Evolutionary conservation across 2,888 invertebrate genomes (phyloP).

Genomic region (Acrobasis suavella): DNA sequence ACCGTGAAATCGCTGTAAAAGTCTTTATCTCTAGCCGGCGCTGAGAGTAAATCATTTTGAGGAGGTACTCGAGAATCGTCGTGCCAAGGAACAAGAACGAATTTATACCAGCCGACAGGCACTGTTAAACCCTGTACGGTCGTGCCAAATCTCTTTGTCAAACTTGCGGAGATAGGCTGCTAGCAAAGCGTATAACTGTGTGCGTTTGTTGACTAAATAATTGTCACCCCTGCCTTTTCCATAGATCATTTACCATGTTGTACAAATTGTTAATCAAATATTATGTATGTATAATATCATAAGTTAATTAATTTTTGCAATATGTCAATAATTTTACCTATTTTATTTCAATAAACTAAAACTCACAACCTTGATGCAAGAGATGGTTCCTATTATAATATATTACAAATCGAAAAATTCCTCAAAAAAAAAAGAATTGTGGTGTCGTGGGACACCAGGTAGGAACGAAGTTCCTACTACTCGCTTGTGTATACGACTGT

Average conservation of each 20-base stretch:
- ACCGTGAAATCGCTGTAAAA: constrained; percentile 21
- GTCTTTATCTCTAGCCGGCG: constrained; percentile 18
- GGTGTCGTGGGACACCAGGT: no score
- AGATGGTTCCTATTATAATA: no score
- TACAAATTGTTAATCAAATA: background rate
- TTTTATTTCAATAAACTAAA: no score
- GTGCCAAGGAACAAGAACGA: constrained; percentile 18
- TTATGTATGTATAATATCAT: background rate
- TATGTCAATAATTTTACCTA: no score
- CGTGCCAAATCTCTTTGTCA: constrained; percentile 81
- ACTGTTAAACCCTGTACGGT: constrained; percentile 70
- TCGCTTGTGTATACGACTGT: no score
- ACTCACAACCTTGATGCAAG: no score
- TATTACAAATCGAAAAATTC: no score
- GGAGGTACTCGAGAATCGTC: constrained; percentile 9
- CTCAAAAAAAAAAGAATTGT: no score
- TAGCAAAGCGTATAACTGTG: constrained; percentile 64
- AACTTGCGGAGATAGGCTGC: constrained; percentile 59
- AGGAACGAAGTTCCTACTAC: no score
- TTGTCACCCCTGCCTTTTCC: background rate
- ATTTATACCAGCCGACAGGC: constrained; percentile 32
- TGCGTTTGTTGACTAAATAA: constrained; percentile 39
- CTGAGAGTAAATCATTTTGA: constrained; percentile 21
- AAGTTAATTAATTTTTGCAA: background rate
- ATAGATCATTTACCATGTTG: background rate